A percentile compares a stretch with the other conserved stretches of the same genome.
Evolutionary conservation across 2,888 invertebrate genomes (phyloP).

Genomic region (Pammene aurita): DNA sequence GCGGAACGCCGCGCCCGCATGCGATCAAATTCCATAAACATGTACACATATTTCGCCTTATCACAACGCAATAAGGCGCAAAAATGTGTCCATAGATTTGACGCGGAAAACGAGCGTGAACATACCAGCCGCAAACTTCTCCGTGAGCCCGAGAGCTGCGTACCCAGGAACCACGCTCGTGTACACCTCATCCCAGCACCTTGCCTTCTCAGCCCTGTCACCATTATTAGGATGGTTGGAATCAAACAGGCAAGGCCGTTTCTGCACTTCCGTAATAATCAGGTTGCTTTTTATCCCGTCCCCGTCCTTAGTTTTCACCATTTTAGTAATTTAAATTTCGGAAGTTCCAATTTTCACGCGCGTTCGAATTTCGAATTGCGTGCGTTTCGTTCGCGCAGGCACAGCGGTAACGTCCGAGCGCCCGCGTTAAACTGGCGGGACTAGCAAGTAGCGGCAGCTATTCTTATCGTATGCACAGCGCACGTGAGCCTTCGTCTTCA

Average conservation of each 20-base stretch:
- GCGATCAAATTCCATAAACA: not conserved
- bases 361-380: constrained; percentile 45
- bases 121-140: constrained; percentile 77
- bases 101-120: constrained; percentile 57
- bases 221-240: constrained; percentile 73
- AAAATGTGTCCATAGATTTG: constrained; percentile 53
- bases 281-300: constrained; percentile 73
- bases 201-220: constrained; percentile 74
- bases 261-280: constrained; percentile 74
- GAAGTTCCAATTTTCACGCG: constrained; percentile 43
- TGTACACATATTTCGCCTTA: constrained; percentile 11
- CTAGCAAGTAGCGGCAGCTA: constrained; percentile 40
- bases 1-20: constrained; percentile 22
- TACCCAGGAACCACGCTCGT: constrained; percentile 75
- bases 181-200: constrained; percentile 79
- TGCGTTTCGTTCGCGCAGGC: constrained; percentile 45
- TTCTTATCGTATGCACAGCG: constrained; percentile 5
- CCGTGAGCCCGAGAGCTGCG: constrained; percentile 66
- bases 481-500: not conserved
- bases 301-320: constrained; percentile 73
- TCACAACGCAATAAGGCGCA: constrained; percentile 9
- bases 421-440: constrained; percentile 78
- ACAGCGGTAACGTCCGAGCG: constrained; percentile 67
- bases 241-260: constrained; percentile 72
- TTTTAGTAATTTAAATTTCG: constrained; percentile 48